These are phyloP conservation scores for Pemphredon lugubris DNA, from an alignment of 2,888 invertebrate species.

Conservation along the genomic window DNA sequence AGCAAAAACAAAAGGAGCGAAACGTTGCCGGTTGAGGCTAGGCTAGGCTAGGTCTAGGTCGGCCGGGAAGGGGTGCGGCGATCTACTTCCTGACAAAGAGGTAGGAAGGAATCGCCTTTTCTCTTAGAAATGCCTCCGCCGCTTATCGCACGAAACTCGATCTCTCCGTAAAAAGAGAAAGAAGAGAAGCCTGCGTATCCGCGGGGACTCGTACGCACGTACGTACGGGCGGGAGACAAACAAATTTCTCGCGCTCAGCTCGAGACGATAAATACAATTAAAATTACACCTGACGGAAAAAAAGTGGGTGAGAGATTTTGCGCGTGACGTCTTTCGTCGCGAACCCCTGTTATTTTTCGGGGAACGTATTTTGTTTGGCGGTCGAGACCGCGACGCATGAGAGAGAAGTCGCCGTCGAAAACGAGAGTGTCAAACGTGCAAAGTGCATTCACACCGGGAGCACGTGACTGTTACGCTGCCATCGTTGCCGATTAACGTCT, in stretches of 20 bases:
- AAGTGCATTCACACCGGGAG: constrained; percentile 54
- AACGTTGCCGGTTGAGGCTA: constrained; percentile 24
- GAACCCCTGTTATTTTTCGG: too few species aligned
- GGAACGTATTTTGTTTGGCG: too few species aligned
- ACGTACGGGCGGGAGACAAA: constrained; percentile 15
- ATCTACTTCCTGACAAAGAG: constrained; percentile 69
- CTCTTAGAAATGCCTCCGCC: constrained; percentile 37
- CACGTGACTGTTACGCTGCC: constrained; percentile 55
- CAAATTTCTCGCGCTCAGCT: too few species aligned
- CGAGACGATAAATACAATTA: too few species aligned
- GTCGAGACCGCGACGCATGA: neutral
- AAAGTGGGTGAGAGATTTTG: too few species aligned
- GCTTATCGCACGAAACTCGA: constrained; percentile 24
- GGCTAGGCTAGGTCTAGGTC: constrained; percentile 62
- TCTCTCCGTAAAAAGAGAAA: constrained; percentile 37
- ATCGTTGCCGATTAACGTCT: constrained; percentile 55
- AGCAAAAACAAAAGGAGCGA: constrained; percentile 57
- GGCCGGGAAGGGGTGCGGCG: constrained; percentile 61
- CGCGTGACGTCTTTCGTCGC: too few species aligned
- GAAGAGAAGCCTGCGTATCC: too few species aligned
- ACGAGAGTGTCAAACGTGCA: constrained; percentile 1
- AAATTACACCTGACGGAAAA: too few species aligned
- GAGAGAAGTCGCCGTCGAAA: constrained; percentile 7
- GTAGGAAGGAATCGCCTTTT: constrained; percentile 62
- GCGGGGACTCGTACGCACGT: constrained; percentile 13